Evolutionary conservation across 2,113 vertebrate genomes (phyloP).

Genomic region (Siniperca knerii): DNA sequence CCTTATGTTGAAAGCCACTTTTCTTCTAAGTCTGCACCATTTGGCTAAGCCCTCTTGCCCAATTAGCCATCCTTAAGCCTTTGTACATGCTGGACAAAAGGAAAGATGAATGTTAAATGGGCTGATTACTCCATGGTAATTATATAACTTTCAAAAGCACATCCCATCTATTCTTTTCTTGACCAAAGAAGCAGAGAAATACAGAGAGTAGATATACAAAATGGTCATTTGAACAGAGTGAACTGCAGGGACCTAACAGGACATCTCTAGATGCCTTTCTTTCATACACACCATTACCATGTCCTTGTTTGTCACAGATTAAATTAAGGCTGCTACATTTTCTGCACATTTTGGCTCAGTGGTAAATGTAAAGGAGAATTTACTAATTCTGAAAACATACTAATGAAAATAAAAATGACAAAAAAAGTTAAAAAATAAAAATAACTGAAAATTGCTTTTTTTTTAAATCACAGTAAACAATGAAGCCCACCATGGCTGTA

Average conservation of each 20-base stretch:
- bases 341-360: constrained; percentile 10
- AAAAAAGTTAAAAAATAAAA: not conserved
- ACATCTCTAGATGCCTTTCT: constrained; percentile 41
- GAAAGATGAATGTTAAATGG: constrained; percentile 73
- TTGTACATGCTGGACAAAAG: constrained; percentile 78
- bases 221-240: constrained; percentile 52
- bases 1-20: constrained; percentile 75
- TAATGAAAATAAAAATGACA: not conserved
- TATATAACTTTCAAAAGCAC: constrained; percentile 71
- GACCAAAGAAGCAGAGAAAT: constrained; percentile 43
- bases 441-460: not conserved
- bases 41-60: constrained; percentile 71
- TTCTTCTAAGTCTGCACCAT: constrained; percentile 68
- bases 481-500: not conserved
- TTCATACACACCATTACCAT: constrained; percentile 37
- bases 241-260: constrained; percentile 37
- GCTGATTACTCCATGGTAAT: constrained; percentile 79
- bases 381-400: not conserved
- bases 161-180: constrained; percentile 51
- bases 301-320: constrained; percentile 57
- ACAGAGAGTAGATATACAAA: constrained; percentile 24
- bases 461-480: not conserved
- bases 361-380: not conserved
- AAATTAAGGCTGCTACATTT: constrained; percentile 51
- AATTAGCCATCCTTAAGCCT: constrained; percentile 81